Evolutionary conservation across 2,888 invertebrate species (phyloP).

Genomic region (Nasonovia ribisnigri): DNA sequence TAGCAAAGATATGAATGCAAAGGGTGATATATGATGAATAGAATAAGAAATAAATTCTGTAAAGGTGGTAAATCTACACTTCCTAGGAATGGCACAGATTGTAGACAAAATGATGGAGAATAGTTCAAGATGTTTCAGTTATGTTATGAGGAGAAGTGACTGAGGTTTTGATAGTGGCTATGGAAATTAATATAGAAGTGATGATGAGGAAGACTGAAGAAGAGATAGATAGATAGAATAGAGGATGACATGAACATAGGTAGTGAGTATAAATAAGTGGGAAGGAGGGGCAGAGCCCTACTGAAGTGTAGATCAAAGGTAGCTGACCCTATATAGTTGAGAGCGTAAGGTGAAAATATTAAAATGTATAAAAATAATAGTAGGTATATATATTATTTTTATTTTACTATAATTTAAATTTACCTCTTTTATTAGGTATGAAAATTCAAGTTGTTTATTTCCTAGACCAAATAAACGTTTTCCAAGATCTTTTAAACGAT

Average conservation of each 20-base stretch:
- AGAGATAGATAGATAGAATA: neutral
- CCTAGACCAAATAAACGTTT: conserved; percentile 56
- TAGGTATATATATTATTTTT: neutral
- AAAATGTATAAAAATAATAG: neutral
- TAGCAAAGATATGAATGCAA: no score
- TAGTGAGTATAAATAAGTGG: neutral
- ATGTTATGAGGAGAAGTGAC: neutral
- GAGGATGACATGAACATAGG: neutral
- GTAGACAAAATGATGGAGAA: no score
- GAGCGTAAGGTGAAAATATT: neutral
- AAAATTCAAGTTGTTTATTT: conserved; percentile 53
- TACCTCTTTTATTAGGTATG: conserved; percentile 51
- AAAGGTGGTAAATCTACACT: no score
- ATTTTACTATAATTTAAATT: neutral
- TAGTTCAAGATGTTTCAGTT: neutral
- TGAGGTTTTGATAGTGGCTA: neutral
- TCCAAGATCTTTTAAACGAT: conserved; percentile 58
- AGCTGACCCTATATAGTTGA: no score
- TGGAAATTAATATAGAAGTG: no score
- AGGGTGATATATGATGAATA: no score
- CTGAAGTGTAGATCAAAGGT: neutral
- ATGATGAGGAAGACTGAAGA: neutral
- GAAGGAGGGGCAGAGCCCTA: neutral
- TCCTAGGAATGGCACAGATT: no score
- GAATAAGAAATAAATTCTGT: no score